Evolutionary conservation across 2,113 vertebrate species (phyloP).

Genomic region (Hydrochoerus hydrochaeris): DNA sequence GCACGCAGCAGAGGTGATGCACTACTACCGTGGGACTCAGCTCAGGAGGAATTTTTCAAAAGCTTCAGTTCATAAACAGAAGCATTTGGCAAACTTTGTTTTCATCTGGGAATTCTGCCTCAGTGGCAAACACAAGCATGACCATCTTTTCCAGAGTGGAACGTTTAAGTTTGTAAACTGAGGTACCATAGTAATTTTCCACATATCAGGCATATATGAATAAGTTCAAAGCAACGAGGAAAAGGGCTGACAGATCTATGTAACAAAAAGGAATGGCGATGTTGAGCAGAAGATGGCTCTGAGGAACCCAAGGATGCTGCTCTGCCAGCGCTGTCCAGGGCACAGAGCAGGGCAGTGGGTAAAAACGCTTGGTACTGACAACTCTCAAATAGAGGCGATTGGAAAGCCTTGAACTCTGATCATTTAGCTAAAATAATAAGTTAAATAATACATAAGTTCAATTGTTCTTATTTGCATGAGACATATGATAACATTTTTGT

Average conservation of each 20-base stretch:
- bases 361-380: neutral
- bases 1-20: neutral
- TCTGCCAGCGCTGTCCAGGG: neutral
- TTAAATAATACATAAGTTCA: neutral
- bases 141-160: neutral
- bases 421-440: neutral
- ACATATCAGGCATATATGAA: neutral
- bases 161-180: neutral
- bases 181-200: neutral
- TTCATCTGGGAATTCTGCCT: neutral
- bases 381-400: neutral
- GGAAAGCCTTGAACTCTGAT: neutral
- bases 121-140: neutral
- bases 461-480: neutral
- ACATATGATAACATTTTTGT: neutral
- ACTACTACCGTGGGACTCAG: neutral
- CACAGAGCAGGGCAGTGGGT: fast-evolving
- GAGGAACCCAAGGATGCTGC: neutral
- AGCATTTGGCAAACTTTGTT: neutral
- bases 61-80: neutral
- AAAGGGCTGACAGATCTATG: neutral
- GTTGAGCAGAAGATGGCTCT: neutral
- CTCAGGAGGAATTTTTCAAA: neutral
- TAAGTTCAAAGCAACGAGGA: neutral
- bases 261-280: neutral